Percentiles rank a stretch among this genome's conserved stretches.
Conservation (phyloP, 2,797 vertebrate species). For the Gephyroberyx darwinii region DNA sequence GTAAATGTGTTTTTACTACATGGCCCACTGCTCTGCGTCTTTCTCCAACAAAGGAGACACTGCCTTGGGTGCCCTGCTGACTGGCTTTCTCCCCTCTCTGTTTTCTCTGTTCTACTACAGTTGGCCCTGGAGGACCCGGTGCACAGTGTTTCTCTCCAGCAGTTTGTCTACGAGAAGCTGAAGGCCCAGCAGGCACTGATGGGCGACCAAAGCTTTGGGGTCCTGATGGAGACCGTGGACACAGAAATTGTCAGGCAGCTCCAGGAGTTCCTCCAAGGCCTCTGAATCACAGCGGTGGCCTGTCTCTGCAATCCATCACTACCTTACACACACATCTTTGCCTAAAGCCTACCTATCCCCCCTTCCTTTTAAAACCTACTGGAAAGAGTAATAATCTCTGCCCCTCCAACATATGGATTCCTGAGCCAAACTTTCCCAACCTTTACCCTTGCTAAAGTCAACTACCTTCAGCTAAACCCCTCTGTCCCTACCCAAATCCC, state of each 20-base stretch:
- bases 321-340: slow-evolving; percentile 52
- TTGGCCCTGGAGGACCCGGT: slow-evolving; percentile 95
- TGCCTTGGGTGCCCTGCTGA: not conserved
- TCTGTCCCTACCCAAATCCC: slow-evolving; percentile 8
- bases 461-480: slow-evolving; percentile 64
- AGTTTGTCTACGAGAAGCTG: slow-evolving; percentile 95
- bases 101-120: slow-evolving; percentile 72
- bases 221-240: slow-evolving; percentile 97
- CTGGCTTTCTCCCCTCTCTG: slow-evolving; percentile 5
- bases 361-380: slow-evolving; percentile 41
- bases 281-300: slow-evolving; percentile 74
- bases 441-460: slow-evolving; percentile 67
- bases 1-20: not conserved
- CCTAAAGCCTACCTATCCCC: slow-evolving; percentile 37
- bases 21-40: not conserved
- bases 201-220: slow-evolving; percentile 91
- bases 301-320: slow-evolving; percentile 23
- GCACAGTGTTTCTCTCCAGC: slow-evolving; percentile 93
- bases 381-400: slow-evolving; percentile 40
- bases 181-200: slow-evolving; percentile 93
- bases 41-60: not conserved
- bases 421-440: slow-evolving; percentile 50
- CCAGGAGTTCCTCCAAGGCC: slow-evolving; percentile 92
- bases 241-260: slow-evolving; percentile 94
- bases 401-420: slow-evolving; percentile 37